phyloP scores from a whole-genome alignment of 2,797 vertebrate genomes.

The Pseudomugil gertrudae region DNA sequence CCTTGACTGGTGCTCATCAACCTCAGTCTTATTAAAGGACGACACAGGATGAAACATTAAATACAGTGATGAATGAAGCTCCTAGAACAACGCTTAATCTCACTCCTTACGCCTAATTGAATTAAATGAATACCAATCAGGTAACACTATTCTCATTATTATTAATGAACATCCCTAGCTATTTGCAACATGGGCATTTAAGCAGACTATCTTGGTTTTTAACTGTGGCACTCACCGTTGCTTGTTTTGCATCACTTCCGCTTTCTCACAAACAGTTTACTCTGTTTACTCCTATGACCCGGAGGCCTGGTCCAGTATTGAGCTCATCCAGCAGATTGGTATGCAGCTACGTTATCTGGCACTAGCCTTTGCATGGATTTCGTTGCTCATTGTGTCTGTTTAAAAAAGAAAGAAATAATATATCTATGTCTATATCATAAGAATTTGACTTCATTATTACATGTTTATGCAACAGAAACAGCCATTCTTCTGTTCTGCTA shows the following conservation, averaged over 20 bases:
- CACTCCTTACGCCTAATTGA: slow-evolving; percentile 4
- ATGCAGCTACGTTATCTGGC: background rate
- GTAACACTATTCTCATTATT: background rate
- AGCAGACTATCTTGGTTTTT: background rate
- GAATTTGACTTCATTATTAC: background rate
- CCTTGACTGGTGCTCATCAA: background rate
- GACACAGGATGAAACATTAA: slow-evolving; percentile 1
- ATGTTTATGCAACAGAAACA: background rate
- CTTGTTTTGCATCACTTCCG: background rate
- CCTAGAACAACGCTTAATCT: slow-evolving; percentile 5
- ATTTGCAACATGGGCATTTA: background rate
- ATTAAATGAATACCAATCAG: background rate
- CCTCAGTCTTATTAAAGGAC: slow-evolving; percentile 1
- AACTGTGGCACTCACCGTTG: background rate
- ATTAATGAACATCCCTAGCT: background rate
- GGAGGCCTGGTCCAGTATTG: background rate
- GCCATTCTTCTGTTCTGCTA: background rate
- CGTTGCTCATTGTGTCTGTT: too few species aligned
- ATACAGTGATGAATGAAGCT: slow-evolving; percentile 1
- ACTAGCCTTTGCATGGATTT: too few species aligned
- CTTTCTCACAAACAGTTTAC: background rate
- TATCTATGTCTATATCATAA: background rate
- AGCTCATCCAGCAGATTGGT: background rate
- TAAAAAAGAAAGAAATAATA: background rate
- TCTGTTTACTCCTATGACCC: background rate